Conservation (phyloP, 2,888 invertebrate species). For the Dicyrtomina minuta region DNA sequence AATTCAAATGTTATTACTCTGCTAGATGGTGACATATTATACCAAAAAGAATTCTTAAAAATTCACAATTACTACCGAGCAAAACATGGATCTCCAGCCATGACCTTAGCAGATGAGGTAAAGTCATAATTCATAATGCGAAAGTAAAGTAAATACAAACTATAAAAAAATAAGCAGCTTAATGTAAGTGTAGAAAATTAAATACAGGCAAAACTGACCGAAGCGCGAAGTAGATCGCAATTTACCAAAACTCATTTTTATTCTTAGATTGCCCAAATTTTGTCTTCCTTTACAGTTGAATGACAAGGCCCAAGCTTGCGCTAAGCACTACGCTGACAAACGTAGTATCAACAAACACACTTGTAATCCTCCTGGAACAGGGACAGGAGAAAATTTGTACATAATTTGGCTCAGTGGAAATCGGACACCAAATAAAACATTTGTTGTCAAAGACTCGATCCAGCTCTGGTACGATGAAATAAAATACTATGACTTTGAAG, state of each 20-base stretch:
- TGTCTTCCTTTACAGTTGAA: not conserved
- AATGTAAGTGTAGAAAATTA: too few relatives aligned
- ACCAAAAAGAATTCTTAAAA: too few relatives aligned
- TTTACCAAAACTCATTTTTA: not conserved
- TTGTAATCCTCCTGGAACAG: conserved; percentile 1
- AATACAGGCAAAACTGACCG: too few relatives aligned
- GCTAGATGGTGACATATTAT: too few relatives aligned
- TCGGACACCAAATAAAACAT: not conserved
- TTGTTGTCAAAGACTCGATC: not conserved
- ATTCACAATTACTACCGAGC: too few relatives aligned
- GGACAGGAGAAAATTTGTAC: conserved; percentile 14
- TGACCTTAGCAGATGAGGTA: too few relatives aligned
- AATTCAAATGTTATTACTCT: too few relatives aligned
- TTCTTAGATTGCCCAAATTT: too few relatives aligned
- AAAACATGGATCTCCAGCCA: too few relatives aligned
- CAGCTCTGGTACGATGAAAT: conserved; percentile 11
- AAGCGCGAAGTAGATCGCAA: not conserved
- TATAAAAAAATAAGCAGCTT: too few relatives aligned
- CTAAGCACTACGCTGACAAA: not conserved
- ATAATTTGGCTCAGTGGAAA: not conserved
- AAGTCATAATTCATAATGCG: too few relatives aligned
- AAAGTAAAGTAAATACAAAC: too few relatives aligned
- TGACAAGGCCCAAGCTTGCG: not conserved
- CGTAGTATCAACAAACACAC: not conserved
- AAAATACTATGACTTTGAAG: not conserved